phyloP scores from a whole-genome alignment of 1,140 invertebrate species.

The Lepidostoma basale region DNA sequence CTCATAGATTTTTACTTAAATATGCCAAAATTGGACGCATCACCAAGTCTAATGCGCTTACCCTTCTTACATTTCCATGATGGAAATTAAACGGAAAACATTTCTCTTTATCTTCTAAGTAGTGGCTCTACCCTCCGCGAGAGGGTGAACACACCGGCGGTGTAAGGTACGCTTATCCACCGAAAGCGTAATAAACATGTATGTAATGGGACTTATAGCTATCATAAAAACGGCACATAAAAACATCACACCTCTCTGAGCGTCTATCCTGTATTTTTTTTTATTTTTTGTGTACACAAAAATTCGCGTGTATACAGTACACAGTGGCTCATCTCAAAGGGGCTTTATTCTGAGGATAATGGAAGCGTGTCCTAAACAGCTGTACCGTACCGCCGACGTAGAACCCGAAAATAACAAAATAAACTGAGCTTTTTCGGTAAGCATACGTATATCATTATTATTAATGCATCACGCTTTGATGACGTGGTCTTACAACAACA shows the following conservation, averaged over 20 bases:
- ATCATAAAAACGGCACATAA: slow-evolving; percentile 46
- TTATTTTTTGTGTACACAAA: neutral
- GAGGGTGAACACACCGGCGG: neutral
- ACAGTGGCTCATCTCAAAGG: slow-evolving; percentile 30
- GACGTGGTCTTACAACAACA: too few species aligned
- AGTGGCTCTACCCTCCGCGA: neutral
- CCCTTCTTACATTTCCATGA: slow-evolving; percentile 7
- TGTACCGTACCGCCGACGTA: neutral
- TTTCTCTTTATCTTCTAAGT: slow-evolving; percentile 39
- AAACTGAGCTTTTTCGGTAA: slow-evolving; percentile 8
- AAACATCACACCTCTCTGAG: slow-evolving; percentile 46
- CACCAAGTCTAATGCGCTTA: slow-evolving; percentile 9
- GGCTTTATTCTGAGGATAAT: slow-evolving; percentile 37
- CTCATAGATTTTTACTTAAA: too few species aligned
- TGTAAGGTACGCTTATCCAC: slow-evolving; percentile 33
- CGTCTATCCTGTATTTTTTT: slow-evolving; percentile 28
- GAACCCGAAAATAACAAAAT: slow-evolving; percentile 4
- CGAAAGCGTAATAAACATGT: slow-evolving; percentile 47
- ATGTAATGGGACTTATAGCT: slow-evolving; percentile 46
- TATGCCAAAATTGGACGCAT: neutral
- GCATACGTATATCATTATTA: slow-evolving; percentile 13
- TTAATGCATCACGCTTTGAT: too few species aligned
- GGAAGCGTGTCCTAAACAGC: slow-evolving; percentile 31
- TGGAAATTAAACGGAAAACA: slow-evolving; percentile 45
- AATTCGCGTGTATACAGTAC: neutral